Evolutionary conservation across 2,797 vertebrate genomes (phyloP).

Genomic region (Orestias chungarensis): DNA sequence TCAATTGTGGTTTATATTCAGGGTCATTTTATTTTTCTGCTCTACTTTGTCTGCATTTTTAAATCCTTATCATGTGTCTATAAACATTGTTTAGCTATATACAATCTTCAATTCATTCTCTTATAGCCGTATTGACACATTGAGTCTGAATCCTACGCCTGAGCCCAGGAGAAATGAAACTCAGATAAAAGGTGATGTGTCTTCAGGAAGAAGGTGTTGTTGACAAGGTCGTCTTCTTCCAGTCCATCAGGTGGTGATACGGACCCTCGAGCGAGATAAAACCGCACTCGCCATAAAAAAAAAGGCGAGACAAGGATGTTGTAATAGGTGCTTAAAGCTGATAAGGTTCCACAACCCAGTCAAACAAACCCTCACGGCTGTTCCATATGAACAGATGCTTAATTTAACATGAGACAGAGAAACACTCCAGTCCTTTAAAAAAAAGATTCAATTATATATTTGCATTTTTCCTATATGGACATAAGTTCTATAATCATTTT

Average conservation of each 20-base stretch:
- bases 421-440: not conserved
- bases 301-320: conserved; percentile 34
- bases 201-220: conserved; percentile 42
- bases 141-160: not conserved
- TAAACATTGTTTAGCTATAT: not conserved
- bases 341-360: conserved; percentile 41
- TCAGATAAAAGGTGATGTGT: conserved; percentile 22
- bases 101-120: not conserved
- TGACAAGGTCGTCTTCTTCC: conserved; percentile 35
- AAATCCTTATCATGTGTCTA: not conserved
- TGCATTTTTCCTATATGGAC: not conserved
- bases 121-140: not conserved
- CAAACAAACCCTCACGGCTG: conserved; percentile 12
- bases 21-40: conserved; percentile 10
- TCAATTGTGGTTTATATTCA: conserved; percentile 18
- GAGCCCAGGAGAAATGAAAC: conserved; percentile 7
- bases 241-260: conserved; percentile 35
- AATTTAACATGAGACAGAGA: conserved; percentile 6
- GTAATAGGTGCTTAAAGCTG: conserved; percentile 51
- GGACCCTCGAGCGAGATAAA: conserved; percentile 48
- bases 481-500: not conserved
- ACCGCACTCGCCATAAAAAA: conserved; percentile 46
- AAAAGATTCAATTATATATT: not conserved
- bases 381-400: conserved; percentile 17
- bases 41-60: not conserved